Evolutionary conservation across 2,888 invertebrate species (phyloP), one percentile per base, ranked within the genome.

Genomic region (Ophion ventricosus): DNA sequence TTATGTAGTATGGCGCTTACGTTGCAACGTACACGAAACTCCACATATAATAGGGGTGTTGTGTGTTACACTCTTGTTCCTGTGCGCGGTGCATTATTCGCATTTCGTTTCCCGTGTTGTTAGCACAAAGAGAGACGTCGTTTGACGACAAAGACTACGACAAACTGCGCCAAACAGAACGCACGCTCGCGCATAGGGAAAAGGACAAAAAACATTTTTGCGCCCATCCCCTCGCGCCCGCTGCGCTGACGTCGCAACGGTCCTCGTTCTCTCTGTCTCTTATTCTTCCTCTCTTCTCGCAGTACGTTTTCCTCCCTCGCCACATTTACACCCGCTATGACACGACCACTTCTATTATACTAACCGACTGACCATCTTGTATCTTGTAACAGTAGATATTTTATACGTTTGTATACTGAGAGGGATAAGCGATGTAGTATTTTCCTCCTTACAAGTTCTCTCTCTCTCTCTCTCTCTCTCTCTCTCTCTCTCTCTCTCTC

Each of bases 71-170:
- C 56, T 57, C 61, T 17, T 72, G 72, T 49, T 49, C 49, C 64
- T 56, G 82, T 82, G 72, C 57, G 11, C 49, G 11, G 14, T 49
- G 74, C 79, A 89, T 87, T 87, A 88, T 88, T 88, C 89, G 67
- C 82, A 72, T 86, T 84, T 86, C 84, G 29, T 63, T 84, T 74
- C 40, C 63, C 74, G 69, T 81, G 78, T 84, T 87, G 88, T 88
- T 90, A 85, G 87, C 88, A 87, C 88, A 91, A 90, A 90, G 91
- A 88, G 88, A 86, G 80, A 80, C 82, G 86, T 88, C 88, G 86
- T 88, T 87, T 80, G n/a, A 80, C 80, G 86, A 88, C 88, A 88
- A 88, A 88, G 87, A 85, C 85, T 76, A 56, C 73, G 88, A 91
- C 91, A 91, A 91, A 89, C 89, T 87, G 89, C 88, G 70, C 29